Conservation (phyloP, 2,797 vertebrate genomes). For the Arnoldichthys spilopterus region DNA sequence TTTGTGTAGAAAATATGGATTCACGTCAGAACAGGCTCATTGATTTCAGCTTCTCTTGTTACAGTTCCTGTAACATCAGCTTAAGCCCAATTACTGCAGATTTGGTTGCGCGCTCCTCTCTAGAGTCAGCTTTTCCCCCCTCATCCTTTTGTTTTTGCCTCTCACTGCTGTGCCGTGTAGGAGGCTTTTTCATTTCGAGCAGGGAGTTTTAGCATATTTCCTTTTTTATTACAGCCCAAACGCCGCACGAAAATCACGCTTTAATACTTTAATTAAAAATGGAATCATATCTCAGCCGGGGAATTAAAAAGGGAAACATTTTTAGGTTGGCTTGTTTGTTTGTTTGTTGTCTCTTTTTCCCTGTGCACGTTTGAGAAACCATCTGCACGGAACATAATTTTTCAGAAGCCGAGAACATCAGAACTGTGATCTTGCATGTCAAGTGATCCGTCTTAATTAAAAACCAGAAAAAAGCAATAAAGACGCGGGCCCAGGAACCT, state of each 20-base stretch:
- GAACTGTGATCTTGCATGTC: conserved; percentile 82
- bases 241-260: conserved; percentile 70
- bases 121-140: conserved; percentile 65
- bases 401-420: conserved; percentile 76
- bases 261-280: conserved; percentile 84
- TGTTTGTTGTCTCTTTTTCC: conserved; percentile 73
- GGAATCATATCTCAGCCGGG: conserved; percentile 77
- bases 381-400: conserved; percentile 81
- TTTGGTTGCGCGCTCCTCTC: conserved; percentile 79
- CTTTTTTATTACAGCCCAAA: conserved; percentile 75
- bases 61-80: conserved; percentile 84
- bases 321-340: conserved; percentile 80
- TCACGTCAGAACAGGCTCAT: conserved; percentile 78
- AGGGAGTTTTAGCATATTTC: conserved; percentile 73
- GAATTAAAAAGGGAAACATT: conserved; percentile 78
- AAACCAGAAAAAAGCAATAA: conserved; percentile 59
- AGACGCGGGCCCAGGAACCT: conserved; percentile 36
- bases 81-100: conserved; percentile 86
- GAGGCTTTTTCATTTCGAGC: conserved; percentile 73
- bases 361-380: conserved; percentile 75
- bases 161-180: conserved; percentile 59
- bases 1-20: conserved; percentile 78
- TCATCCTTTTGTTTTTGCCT: conserved; percentile 61
- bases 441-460: conserved; percentile 82
- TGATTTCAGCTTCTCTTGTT: conserved; percentile 81